Evolutionary conservation across 2,888 invertebrate species (phyloP).

Genomic region (Drosophila nr. fundita): DNA sequence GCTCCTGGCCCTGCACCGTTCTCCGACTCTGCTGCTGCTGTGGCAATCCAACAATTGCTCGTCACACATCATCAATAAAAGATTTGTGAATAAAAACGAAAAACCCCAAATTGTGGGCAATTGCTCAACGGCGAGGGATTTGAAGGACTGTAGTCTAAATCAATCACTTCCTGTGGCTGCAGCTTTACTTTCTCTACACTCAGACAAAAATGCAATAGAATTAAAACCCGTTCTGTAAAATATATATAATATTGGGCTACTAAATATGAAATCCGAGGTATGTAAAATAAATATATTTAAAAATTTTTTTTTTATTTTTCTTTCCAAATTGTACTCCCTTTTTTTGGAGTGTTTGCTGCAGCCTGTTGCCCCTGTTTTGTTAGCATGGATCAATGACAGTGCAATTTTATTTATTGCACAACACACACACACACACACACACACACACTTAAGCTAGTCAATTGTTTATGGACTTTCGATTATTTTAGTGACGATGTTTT

Average conservation of each 20-base stretch:
- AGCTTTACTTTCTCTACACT: constrained; percentile 44
- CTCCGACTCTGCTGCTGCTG: not conserved
- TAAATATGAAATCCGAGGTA: not conserved
- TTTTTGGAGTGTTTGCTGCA: constrained; percentile 16
- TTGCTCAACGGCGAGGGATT: constrained; percentile 31
- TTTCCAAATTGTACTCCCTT: not conserved
- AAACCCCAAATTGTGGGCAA: constrained; percentile 68
- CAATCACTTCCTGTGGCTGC: constrained; percentile 74
- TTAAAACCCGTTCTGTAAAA: not conserved
- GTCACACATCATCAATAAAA: constrained; percentile 78
- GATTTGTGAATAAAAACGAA: constrained; percentile 59
- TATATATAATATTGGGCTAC: not conserved
- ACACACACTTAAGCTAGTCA: constrained; percentile 7
- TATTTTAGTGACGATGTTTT: constrained; percentile 51
- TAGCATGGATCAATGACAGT: constrained; percentile 35
- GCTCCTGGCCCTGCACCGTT: not conserved
- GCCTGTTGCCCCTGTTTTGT: constrained; percentile 26
- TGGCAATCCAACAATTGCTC: constrained; percentile 31
- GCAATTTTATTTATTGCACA: constrained; percentile 69
- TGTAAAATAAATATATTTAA: not conserved
- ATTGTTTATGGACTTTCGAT: constrained; percentile 59
- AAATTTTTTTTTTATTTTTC: not conserved
- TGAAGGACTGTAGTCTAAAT: constrained; percentile 58
- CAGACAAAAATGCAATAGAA: not conserved
- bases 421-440: constrained; percentile 9